Base-by-base conservation (phyloP, 2,113 vertebrate genomes). In the Scomber scombrus region DNA sequence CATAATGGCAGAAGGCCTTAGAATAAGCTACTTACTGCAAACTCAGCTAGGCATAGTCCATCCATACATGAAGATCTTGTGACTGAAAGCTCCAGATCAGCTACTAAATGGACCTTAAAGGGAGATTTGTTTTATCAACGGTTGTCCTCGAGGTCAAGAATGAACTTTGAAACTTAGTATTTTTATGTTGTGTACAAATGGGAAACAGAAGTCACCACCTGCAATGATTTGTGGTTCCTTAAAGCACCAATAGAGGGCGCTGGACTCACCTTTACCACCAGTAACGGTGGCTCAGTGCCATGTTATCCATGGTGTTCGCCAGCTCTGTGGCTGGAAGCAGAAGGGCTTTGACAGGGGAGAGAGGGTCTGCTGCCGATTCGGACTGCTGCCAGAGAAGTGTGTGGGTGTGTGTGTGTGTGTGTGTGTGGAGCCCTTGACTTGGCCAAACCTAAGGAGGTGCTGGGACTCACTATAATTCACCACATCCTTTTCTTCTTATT, bases 251-350 rank as follows among this genome's bases (percentile, higher is more conserved):
- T 49, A 50, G 70, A 69, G 63, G 57, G 69, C 11, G n/a, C 34
- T 26, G 43, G 34, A 26, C 50, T 56, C 52, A 51, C 57, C 14
- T 54, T 21, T 19, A 40, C 34, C 34, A 23, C 34, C 10, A 57
- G 4, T 23, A 31, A 14, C n/a, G 34, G 9, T 34, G 65, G 46
- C 51, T 51, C n/a, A 15, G 7, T 52, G 65, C 71, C 29, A 52
- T 55, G 51, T 29, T 46, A 40, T 9, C 23, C 58, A 43, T 29
- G 12, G 56, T 23, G 75, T 13, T 52, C 29, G 56, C 74, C 85
- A 85, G 71, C 71, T 52, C 62, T 71, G 65, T 73, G 78, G 82
- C 71, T 85, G 66, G 76, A 70, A 50, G 58, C 67, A 74, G 75
- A 52, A 51, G 45, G 60, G 29, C 82, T 68, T 29, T 65, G 71